Evolutionary conservation across 92 coral and sea anemone genomes (phyloP).

Genomic region (Meandrina meandrites): DNA sequence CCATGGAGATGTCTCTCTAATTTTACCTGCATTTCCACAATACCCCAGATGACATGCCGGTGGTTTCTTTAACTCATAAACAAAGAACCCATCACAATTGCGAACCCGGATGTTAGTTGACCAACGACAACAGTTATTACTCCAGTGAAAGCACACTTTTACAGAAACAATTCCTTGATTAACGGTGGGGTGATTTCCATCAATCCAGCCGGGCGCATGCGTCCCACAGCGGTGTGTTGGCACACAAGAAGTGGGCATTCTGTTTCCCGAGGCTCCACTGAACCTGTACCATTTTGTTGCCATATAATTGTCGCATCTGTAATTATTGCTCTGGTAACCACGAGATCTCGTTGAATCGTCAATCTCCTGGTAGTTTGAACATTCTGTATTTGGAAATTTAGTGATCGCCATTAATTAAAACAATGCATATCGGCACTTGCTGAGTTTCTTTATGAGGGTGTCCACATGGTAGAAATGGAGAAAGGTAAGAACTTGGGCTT

Average conservation of each 20-base stretch:
- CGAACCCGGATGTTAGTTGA: neutral
- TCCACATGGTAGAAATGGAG: no score
- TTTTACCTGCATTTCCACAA: conserved; percentile 17
- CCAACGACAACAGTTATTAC: conserved; percentile 11
- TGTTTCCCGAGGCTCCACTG: conserved; percentile 1
- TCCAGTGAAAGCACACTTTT: conserved; percentile 8
- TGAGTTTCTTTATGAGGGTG: neutral
- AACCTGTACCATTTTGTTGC: conserved; percentile 5
- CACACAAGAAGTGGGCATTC: conserved; percentile 5
- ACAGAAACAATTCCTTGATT: neutral
- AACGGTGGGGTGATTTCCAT: neutral
- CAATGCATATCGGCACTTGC: neutral
- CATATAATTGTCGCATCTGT: neutral
- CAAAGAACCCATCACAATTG: conserved; percentile 7
- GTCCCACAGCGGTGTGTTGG: conserved; percentile 20
- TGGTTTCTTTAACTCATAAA: conserved; percentile 4
- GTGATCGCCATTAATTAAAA: neutral
- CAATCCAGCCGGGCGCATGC: conserved; percentile 8
- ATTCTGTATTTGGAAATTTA: neutral
- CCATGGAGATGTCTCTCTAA: neutral
- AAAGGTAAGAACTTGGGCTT: no score
- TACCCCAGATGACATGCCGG: conserved; percentile 1
- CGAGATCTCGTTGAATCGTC: neutral
- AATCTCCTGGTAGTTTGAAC: neutral
- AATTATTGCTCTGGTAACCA: neutral